Conservation (phyloP, 2,113 vertebrate genomes). For the Bambusicola thoracicus region DNA sequence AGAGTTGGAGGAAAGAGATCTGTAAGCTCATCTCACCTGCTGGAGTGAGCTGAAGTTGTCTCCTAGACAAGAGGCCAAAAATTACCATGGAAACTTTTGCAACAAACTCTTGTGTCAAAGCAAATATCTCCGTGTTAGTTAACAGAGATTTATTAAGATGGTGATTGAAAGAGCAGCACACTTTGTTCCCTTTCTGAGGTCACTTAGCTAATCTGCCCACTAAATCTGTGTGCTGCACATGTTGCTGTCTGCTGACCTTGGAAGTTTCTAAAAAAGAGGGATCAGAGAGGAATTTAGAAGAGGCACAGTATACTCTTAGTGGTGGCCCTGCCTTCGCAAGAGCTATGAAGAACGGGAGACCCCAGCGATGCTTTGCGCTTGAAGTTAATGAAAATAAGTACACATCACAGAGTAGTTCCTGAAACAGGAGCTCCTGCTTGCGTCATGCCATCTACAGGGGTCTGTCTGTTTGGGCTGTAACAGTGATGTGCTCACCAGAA, state of each 20-base stretch:
- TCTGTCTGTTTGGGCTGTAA: neutral
- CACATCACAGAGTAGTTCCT: neutral
- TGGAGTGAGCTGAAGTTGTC: neutral
- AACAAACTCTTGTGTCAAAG: neutral
- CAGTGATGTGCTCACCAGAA: neutral
- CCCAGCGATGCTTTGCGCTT: neutral
- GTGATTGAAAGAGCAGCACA: constrained; percentile 3
- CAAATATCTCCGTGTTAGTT: constrained; percentile 40
- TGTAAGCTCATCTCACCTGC: neutral
- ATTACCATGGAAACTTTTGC: constrained; percentile 41
- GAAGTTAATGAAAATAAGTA: neutral
- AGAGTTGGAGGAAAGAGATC: neutral
- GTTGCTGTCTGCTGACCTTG: constrained; percentile 41
- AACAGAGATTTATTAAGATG: constrained; percentile 38
- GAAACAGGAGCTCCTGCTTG: neutral
- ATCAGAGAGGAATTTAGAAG: neutral
- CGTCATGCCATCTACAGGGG: neutral
- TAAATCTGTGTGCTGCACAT: constrained; percentile 28
- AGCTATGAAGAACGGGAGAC: neutral
- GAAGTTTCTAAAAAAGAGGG: constrained; percentile 21
- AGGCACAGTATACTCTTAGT: neutral
- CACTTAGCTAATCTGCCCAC: constrained; percentile 43
- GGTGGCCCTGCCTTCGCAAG: neutral
- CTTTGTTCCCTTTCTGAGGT: constrained; percentile 49
- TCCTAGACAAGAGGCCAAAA: neutral